Base-by-base conservation (phyloP, 2,797 vertebrate species). In the Manis javanica region DNA sequence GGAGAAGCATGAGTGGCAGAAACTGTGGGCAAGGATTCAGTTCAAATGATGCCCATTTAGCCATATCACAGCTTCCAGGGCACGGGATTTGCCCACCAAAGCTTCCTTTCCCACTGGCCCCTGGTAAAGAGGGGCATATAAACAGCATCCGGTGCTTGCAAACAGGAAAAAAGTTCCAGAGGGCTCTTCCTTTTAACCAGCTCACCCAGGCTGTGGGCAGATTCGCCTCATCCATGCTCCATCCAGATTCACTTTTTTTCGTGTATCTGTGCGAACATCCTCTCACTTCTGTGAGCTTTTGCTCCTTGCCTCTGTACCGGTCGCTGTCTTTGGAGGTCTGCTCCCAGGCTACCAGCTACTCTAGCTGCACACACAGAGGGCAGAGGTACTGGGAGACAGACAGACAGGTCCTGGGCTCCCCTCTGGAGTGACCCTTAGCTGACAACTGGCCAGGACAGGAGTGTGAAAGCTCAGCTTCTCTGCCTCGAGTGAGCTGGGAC, bases 361-460 rank as follows among this genome's bases (percentile, higher is more conserved):
- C 31, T 14, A 29, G 13, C 49, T 24, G 55, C 10, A 7, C n/a
- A 39, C 19, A 57, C 29, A 26, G 42, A 71, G 74, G 42, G 7
- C 18, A 0, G 34, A 31, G 88, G 53, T 4, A 4, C 10, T 8
- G 1, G 31, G 59, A 46, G 77, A 64, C 42, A 31, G 69, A 46
- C 46, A 46, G 51, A 7, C 5, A 10, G 13, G 21, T 7, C 42
- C n/a, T 0, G 3, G 55, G n/a, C 19, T 1, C 11, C 2, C 1
- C 15, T 55, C 63, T 34, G 46, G 37, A 61, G 39, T 15, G 59
- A 42, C 31, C 51, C 46, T 68, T 57, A 23, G 75, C 24, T 0
- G 0, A 13, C 2, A 8, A 12, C 39, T 2, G 34, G 26, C 2
- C 0, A 0, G 21, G 0, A 0, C 21, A 0, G 42, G 39, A 21